Base-by-base conservation (phyloP, 2,113 vertebrate species). In the Takifugu flavidus region DNA sequence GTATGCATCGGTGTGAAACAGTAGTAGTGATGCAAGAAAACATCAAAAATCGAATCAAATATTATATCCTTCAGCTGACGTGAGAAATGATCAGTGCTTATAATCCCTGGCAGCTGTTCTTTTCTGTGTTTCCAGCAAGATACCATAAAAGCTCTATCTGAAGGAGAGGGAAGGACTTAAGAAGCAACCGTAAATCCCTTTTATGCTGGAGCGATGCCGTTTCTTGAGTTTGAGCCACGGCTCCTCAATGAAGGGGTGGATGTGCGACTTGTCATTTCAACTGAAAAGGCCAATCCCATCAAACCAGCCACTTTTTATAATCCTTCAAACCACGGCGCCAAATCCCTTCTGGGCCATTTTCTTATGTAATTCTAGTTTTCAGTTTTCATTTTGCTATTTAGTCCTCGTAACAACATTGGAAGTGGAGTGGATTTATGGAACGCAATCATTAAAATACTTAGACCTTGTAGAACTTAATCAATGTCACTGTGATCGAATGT, bases 111-210 rank as follows among this genome's bases (percentile, higher is more conserved):
- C 14, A 13, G 39, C 45, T 50, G 14, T 4, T 44, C 26, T 20
- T 25, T 44, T 44, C 5, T 4, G 25, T 4, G 12, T 53, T 44
- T n/a, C 54, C 25, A 8, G 15, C 44, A 28, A 65, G 67, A 57
- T 52, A 27, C 13, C 15, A 29, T 26, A 25, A 39, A 60, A 52
- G 39, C 27, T 13, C 63, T 13, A 45, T 65, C 49, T 74, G 20
- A 25, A 56, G 69, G 56, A 52, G n/a, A 28, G 47, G 34, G 55
- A 28, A 4, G 0, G 60, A 25, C 50, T 52, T 53, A 49, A 59
- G 49, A 67, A 50, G 54, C 53, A 15, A 28, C 14, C 25, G 55
- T 60, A 68, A 82, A 85, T 83, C 75, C 67, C 63, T 63, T 79
- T 67, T 67, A 25, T 49, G 67, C 12, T 13, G 65, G 66, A 53